Evolutionary conservation across 2,888 invertebrate genomes (phyloP).

Genomic region (Crepidodera aurea): DNA sequence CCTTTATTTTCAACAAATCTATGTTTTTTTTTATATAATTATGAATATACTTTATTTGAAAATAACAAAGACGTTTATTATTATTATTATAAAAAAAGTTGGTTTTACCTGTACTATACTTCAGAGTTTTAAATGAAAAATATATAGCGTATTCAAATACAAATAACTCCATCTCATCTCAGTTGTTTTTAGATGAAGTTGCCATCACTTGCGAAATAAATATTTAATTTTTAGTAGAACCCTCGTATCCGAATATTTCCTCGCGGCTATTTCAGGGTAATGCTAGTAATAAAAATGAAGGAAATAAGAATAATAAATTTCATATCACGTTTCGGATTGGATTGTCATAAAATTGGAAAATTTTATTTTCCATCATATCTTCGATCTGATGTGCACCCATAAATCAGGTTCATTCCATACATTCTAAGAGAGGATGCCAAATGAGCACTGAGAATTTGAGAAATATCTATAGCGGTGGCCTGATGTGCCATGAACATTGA

Average conservation of each 20-base stretch:
- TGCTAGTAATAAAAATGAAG: slow-evolving; percentile 28
- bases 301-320: slow-evolving; percentile 35
- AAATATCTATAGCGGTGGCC: slow-evolving; percentile 7
- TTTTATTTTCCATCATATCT: slow-evolving; percentile 34
- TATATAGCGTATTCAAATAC: too few relatives aligned
- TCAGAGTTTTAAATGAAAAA: too few relatives aligned
- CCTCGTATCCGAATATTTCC: not conserved
- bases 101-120: too few relatives aligned
- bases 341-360: slow-evolving; percentile 35
- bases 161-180: too few relatives aligned
- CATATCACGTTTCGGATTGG: slow-evolving; percentile 34
- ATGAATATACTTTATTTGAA: too few relatives aligned
- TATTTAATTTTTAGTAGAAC: too few relatives aligned
- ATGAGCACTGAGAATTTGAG: slow-evolving; percentile 21
- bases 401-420: slow-evolving; percentile 31
- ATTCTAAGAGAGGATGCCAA: slow-evolving; percentile 27
- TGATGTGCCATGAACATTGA: slow-evolving; percentile 4
- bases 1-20: too few relatives aligned
- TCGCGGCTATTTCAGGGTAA: slow-evolving; percentile 19
- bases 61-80: too few relatives aligned
- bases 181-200: not conserved
- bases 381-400: slow-evolving; percentile 22
- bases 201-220: too few relatives aligned
- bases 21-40: too few relatives aligned
- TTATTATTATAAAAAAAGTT: too few relatives aligned